Evolutionary conservation across 2,113 vertebrate species (phyloP).

Genomic region (Phrynosoma platyrhinos): DNA sequence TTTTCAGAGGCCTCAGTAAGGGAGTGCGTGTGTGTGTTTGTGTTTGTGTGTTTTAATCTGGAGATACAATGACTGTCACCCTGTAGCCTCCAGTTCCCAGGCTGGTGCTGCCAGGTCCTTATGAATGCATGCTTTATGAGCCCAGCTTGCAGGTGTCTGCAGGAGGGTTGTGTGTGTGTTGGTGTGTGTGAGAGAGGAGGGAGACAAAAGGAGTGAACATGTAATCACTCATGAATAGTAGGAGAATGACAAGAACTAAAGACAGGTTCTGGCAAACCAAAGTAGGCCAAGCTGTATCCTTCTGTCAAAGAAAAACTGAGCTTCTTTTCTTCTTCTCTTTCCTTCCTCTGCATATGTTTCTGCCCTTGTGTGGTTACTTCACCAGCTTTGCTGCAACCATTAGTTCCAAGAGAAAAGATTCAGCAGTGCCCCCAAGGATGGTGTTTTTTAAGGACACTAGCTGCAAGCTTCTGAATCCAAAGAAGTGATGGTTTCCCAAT

Average conservation of each 20-base stretch:
- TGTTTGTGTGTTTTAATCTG: constrained; percentile 72
- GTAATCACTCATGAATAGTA: constrained; percentile 80
- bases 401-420: not conserved
- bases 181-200: not conserved
- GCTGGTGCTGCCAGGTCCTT: constrained; percentile 80
- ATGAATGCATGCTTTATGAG: constrained; percentile 86
- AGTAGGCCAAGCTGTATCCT: constrained; percentile 66
- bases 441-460: not conserved
- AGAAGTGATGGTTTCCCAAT: not conserved
- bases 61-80: constrained; percentile 81
- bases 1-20: constrained; percentile 78
- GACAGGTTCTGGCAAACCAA: constrained; percentile 75
- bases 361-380: rapidly evolving
- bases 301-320: constrained; percentile 69
- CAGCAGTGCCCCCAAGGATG: rapidly evolving
- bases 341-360: not conserved
- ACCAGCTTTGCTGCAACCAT: rapidly evolving
- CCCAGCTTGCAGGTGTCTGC: constrained; percentile 81
- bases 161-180: constrained; percentile 46
- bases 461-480: not conserved
- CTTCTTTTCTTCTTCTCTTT: not conserved
- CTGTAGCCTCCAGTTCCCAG: constrained; percentile 81
- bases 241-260: constrained; percentile 70
- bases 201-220: constrained; percentile 37
- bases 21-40: constrained; percentile 72